Evolutionary conservation across 2,888 invertebrate species (phyloP), one percentile per base, ranked within the genome.

Genomic region (Syrista parreyssii): DNA sequence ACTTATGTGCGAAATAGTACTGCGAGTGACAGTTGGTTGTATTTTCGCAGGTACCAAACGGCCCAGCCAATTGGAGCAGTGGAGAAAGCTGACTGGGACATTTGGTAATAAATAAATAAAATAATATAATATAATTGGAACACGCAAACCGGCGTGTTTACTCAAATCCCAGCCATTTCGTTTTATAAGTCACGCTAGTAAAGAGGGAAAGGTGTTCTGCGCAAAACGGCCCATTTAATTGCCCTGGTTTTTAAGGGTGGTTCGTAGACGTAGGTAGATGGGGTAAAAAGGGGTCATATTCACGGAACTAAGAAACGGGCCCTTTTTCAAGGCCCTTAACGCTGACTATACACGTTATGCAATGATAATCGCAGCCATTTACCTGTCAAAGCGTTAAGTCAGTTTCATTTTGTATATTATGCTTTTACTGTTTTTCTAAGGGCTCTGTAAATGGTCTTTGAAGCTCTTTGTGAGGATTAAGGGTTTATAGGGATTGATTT

Each of bases 171-270:
- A 36, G 79, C 78, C n/a, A 73, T 15, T 33, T 73, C 76, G 81
- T 86, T 85, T 85, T 84, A 80, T 81, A 84, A 79, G 83, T 81
- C 78, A 32, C 55, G 73, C 76, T 78, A 86, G 83, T 86, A 84
- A 85, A 84, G 72, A 76, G 23, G 68, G 32, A 71, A 71, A 75
- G 73, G 73, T 71, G 36, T 74, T 35, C 74, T 77, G 77, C 78
- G 80, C 71, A 81, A 84, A 82, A 83, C 75, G 80, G 80, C 74
- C 82, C 83, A 74, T 40, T 35, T 80, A 84, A 85, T 83, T 83
- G 77, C 75, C 72, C 33, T 30, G 81, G 81, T 85, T 85, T 84
- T 84, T 82, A 81, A 78, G 80, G 79, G 68, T 34, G 75, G 75
- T n/a, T 71, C 69, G 35, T 12, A 12, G 35, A 30, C 68, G 31